These are phyloP conservation scores for Toxonevra muliebris DNA, from an alignment of 2,888 invertebrate genomes.

Conservation along the genomic window DNA sequence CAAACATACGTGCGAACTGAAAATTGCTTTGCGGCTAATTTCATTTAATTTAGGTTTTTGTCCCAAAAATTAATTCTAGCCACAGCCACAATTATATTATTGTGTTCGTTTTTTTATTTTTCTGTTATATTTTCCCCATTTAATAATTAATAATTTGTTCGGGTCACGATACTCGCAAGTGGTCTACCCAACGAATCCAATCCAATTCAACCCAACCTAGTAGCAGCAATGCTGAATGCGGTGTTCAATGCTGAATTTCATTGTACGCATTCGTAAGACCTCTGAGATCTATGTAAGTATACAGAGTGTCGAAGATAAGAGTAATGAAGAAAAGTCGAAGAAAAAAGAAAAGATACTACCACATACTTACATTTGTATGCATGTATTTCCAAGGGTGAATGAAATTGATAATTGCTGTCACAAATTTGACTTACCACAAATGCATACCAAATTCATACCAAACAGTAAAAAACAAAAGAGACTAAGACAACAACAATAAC, in stretches of 20 bases:
- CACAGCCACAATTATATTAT: slow-evolving; percentile 55
- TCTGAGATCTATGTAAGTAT: not conserved
- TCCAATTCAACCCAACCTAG: not conserved
- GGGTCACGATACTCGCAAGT: slow-evolving; percentile 52
- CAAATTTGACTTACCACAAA: slow-evolving; percentile 46
- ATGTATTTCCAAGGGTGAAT: slow-evolving; percentile 45
- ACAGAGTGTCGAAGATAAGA: not conserved
- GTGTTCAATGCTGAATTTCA: not conserved
- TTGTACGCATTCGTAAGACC: not conserved
- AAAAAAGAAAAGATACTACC: not conserved
- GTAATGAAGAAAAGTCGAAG: not conserved
- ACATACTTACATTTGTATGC: too few species aligned
- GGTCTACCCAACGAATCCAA: slow-evolving; percentile 7
- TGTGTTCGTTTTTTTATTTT: too few species aligned
- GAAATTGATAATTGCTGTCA: slow-evolving; percentile 60
- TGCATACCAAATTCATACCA: slow-evolving; percentile 25
- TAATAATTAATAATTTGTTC: slow-evolving; percentile 62
- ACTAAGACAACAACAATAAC: slow-evolving; percentile 6
- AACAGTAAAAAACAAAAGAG: slow-evolving; percentile 24
- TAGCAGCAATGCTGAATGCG: slow-evolving; percentile 23
- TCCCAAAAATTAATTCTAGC: slow-evolving; percentile 44
- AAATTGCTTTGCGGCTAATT: slow-evolving; percentile 54
- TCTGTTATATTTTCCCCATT: slow-evolving; percentile 51
- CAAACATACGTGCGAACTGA: slow-evolving; percentile 43
- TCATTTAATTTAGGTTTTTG: slow-evolving; percentile 58